A percentile compares a stretch with the other conserved stretches of the same genome.
Conservation (phyloP, 2,888 invertebrate species). For the Volucella zonaria region DNA sequence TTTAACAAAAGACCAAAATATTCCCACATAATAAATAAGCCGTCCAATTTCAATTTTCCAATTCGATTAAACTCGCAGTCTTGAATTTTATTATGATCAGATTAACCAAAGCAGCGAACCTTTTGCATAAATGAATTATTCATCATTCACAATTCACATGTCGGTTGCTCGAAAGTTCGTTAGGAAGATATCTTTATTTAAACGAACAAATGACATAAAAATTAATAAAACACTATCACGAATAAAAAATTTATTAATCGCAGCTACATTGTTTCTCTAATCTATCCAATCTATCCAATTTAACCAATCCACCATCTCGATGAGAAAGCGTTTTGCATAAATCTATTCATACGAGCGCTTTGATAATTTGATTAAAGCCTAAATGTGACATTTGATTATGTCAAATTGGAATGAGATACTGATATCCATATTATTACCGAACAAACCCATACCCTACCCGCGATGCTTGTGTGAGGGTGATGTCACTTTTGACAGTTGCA, state of each 20-base stretch:
- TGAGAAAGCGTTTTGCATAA: conserved; percentile 42
- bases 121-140: conserved; percentile 69
- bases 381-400: conserved; percentile 13
- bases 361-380: conserved; percentile 28
- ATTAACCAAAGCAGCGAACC: conserved; percentile 60
- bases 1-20: conserved; percentile 32
- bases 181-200: conserved; percentile 60
- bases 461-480: conserved; percentile 9
- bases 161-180: conserved; percentile 24
- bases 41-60: conserved; percentile 16
- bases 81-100: conserved; percentile 56
- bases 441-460: neutral
- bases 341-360: neutral
- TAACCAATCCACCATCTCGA: neutral
- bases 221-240: conserved; percentile 38
- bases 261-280: neutral
- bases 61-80: conserved; percentile 16
- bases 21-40: conserved; percentile 49
- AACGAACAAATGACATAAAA: conserved; percentile 51
- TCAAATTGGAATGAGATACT: neutral
- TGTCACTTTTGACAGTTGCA: conserved; percentile 22
- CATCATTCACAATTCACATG: conserved; percentile 11
- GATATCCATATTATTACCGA: no score
- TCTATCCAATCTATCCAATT: no score
- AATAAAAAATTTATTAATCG: conserved; percentile 34